A percentile compares a stretch with the other conserved stretches of the same genome.
These are phyloP conservation scores for Tinea semifulvella DNA, from an alignment of 2,888 invertebrate genomes.

Conservation along the genomic window DNA sequence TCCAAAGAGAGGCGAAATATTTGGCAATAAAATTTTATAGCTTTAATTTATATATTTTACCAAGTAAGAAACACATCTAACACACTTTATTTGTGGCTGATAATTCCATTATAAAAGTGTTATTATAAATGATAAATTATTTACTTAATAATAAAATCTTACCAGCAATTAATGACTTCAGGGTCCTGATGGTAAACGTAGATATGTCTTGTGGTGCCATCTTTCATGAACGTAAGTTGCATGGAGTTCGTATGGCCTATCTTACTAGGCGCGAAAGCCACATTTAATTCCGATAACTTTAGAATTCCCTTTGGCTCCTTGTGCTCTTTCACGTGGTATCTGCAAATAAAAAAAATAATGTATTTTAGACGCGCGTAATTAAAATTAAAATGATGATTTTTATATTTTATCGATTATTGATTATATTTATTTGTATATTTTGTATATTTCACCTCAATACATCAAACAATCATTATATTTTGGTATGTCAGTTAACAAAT, in stretches of 20 bases:
- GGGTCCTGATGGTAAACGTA: constrained; percentile 88
- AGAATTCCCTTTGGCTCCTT: constrained; percentile 86
- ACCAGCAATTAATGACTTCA: constrained; percentile 87
- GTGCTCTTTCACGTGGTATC: constrained; percentile 76
- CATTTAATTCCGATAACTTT: constrained; percentile 82
- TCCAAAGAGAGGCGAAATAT: too few species aligned
- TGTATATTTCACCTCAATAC: too few species aligned
- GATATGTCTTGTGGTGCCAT: constrained; percentile 86
- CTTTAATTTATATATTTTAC: background rate
- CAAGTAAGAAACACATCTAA: too few species aligned
- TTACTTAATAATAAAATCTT: constrained; percentile 25
- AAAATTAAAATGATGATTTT: too few species aligned
- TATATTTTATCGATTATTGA: too few species aligned
- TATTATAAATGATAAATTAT: background rate
- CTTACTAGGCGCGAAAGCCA: constrained; percentile 85
- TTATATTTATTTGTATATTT: too few species aligned
- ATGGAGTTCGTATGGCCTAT: constrained; percentile 81
- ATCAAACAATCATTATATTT: too few species aligned
- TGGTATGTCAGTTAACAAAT: too few species aligned
- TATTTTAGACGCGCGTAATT: too few species aligned
- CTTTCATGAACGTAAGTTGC: constrained; percentile 86
- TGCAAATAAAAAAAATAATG: constrained; percentile 29
- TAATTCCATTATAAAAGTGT: too few species aligned
- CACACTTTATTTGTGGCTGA: too few species aligned
- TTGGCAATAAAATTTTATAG: too few species aligned